phyloP scores from a whole-genome alignment of 2,797 vertebrate species.

The Coccyzus lansbergi region DNA sequence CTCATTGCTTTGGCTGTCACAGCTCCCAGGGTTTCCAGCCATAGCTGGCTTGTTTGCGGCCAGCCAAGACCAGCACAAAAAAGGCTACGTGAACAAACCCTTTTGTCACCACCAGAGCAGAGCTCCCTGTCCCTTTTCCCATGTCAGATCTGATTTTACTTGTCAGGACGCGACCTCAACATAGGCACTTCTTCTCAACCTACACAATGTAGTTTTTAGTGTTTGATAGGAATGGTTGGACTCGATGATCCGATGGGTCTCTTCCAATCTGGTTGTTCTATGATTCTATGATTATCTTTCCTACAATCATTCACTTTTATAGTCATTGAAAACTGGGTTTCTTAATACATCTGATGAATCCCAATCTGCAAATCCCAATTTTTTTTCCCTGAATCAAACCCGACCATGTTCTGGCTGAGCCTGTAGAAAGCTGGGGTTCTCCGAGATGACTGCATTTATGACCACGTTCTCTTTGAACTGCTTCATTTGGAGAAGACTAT shows the following conservation, averaged over 20 bases:
- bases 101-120: background rate
- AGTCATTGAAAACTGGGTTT: background rate
- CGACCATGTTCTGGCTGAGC: background rate
- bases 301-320: fast-evolving
- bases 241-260: too few species aligned
- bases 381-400: background rate
- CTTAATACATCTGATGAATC: background rate
- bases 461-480: background rate
- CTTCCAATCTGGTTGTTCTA: too few species aligned
- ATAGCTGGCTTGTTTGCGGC: background rate
- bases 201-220: fast-evolving
- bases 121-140: background rate
- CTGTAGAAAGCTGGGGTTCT: background rate
- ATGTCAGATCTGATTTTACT: background rate
- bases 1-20: background rate
- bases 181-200: background rate
- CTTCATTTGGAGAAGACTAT: background rate
- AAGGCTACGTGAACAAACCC: background rate
- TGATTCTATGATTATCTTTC: too few species aligned
- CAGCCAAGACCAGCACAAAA: background rate
- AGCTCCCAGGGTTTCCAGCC: background rate
- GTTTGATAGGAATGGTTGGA: too few species aligned
- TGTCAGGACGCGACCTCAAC: fast-evolving
- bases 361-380: background rate
- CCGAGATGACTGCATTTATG: background rate